These are phyloP conservation scores for Ochotona princeps DNA, from an alignment of 2,113 vertebrate genomes.

Conservation along the genomic window DNA sequence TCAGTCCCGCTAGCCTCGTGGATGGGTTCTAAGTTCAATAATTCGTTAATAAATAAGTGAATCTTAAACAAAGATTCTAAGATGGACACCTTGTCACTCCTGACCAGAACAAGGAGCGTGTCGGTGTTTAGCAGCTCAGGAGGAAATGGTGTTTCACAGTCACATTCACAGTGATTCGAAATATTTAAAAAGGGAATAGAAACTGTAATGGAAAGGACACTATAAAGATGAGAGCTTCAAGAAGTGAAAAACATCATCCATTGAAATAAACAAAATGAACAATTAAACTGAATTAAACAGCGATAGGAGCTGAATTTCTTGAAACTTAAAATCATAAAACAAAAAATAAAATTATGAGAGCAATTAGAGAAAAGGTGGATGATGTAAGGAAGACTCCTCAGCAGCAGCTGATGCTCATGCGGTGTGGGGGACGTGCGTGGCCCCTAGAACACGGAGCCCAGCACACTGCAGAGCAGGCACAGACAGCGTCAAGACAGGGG, in stretches of 20 bases:
- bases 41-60: too few relatives aligned
- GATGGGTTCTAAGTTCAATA: neutral
- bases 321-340: neutral
- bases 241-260: neutral
- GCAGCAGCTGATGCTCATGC: neutral
- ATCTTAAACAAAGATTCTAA: neutral
- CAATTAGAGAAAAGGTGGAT: neutral
- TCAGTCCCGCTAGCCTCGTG: neutral
- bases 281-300: neutral
- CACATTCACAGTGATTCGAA: neutral
- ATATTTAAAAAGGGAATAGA: slow-evolving; percentile 19
- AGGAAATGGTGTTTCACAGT: slow-evolving; percentile 28
- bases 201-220: neutral
- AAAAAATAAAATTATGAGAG: neutral
- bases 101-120: neutral
- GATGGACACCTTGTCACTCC: neutral
- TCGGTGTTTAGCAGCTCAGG: neutral
- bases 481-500: neutral
- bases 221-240: slow-evolving; percentile 10
- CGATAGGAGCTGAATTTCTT: neutral
- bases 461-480: neutral
- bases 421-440: too few relatives aligned
- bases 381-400: too few relatives aligned
- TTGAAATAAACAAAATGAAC: neutral
- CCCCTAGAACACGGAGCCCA: too few relatives aligned